These are phyloP conservation scores for Lasioglossum albipes DNA, from an alignment of 1,140 invertebrate species.

Conservation along the genomic window DNA sequence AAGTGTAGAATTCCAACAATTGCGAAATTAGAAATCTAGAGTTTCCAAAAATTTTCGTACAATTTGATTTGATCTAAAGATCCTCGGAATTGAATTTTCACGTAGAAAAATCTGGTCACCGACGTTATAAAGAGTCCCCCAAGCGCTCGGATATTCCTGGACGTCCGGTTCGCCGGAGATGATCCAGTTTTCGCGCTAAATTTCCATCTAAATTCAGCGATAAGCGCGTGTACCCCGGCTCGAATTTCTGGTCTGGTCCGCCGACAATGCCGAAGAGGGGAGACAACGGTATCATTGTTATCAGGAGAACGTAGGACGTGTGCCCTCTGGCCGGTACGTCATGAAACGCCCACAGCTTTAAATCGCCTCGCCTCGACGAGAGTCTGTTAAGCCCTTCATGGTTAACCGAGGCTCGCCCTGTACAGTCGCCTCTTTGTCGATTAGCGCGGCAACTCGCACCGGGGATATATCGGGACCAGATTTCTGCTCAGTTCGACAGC, in stretches of 20 bases:
- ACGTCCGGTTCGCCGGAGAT: neutral
- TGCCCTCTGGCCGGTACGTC: slow-evolving; percentile 34
- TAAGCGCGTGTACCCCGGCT: neutral
- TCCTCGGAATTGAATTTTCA: too few species aligned
- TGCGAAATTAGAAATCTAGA: too few species aligned
- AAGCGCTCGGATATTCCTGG: too few species aligned
- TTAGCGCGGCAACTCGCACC: slow-evolving; percentile 46
- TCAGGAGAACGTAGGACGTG: slow-evolving; percentile 47
- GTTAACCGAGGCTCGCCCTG: slow-evolving; percentile 57
- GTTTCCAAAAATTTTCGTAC: too few species aligned
- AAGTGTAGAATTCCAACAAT: too few species aligned
- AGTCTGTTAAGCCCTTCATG: slow-evolving; percentile 56
- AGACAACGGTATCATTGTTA: slow-evolving; percentile 74
- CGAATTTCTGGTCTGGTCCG: slow-evolving; percentile 14
- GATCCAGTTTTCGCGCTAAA: slow-evolving; percentile 8
- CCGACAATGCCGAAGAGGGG: slow-evolving; percentile 41
- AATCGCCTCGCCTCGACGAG: slow-evolving; percentile 54
- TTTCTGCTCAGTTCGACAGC: slow-evolving; percentile 40
- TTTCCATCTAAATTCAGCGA: slow-evolving; percentile 38
- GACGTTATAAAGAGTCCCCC: too few species aligned
- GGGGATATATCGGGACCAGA: slow-evolving; percentile 31
- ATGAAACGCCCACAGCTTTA: slow-evolving; percentile 47
- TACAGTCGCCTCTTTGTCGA: slow-evolving; percentile 65
- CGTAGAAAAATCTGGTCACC: too few species aligned
- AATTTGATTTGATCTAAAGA: too few species aligned